phyloP scores from a whole-genome alignment of 2,113 vertebrate species.

The Passer domesticus region DNA sequence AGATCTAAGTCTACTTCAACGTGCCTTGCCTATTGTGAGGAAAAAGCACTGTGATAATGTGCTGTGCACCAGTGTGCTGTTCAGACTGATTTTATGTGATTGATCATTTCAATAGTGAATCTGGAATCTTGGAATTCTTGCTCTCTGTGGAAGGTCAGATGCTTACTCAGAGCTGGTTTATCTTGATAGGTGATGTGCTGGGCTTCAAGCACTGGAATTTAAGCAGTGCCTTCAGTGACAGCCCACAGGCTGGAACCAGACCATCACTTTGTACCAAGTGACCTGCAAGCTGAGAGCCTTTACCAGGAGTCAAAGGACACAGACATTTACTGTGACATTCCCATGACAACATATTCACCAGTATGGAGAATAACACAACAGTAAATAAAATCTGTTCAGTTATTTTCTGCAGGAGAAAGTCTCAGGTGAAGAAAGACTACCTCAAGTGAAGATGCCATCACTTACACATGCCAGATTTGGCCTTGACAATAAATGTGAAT shows the following conservation, averaged over 20 bases:
- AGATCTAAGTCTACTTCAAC: neutral
- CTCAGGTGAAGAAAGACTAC: neutral
- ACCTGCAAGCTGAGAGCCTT: neutral
- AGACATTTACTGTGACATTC: fast-evolving
- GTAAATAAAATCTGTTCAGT: neutral
- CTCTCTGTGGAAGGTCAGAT: neutral
- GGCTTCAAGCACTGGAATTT: neutral
- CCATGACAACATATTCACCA: neutral
- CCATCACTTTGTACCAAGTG: neutral
- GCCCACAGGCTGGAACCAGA: fast-evolving
- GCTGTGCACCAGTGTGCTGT: neutral
- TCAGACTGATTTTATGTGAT: neutral
- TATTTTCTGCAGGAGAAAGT: neutral
- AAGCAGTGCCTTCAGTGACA: neutral
- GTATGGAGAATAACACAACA: neutral
- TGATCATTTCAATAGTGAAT: neutral
- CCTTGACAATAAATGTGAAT: neutral
- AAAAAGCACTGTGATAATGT: neutral
- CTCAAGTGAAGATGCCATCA: neutral
- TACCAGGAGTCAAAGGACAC: neutral
- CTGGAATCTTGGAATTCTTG: neutral
- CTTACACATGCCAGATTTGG: neutral
- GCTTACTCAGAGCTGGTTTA: neutral
- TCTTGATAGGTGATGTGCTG: neutral
- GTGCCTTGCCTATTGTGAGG: neutral